Base-by-base conservation (phyloP, 1,140 invertebrate species). In the Protaetia brevitarsis region DNA sequence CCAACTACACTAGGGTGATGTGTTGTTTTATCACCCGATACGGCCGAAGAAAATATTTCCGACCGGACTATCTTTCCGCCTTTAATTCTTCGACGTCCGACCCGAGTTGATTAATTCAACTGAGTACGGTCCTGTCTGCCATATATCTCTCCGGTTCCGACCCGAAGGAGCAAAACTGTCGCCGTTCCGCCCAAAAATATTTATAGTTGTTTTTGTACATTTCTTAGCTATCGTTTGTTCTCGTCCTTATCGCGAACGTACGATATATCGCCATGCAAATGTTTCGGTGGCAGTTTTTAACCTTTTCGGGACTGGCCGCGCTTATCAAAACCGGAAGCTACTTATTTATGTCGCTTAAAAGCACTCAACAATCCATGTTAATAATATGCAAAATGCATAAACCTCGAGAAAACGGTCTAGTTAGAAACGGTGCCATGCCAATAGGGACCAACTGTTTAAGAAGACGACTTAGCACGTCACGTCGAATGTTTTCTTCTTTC, bases 131-230 rank as follows among this genome's bases (percentile, higher is more conserved):
- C 41, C 31, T 34, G 31, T 34, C 8, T 51, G 19, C 41, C 41
- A 51, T 51, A 51, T 51, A 51, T 51, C 41, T 51, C 26, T 7
- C 41, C 41, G 19, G 41, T 23, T 10, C 34, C 5, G 34, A 37
- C 34, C 41, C 41, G 41, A 23, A 51, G 41, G 26, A 23, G 16
- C 41, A 10, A 8, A 23, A 51, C 41, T 51, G 41, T 51, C 41
- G 19, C 41, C 41, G 11, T 51, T 51, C 41, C 41, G 41, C 41
- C 41, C 41, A 51, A 51, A 51, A 51, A 51, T 51, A 51, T 51
- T 51, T 51, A 51, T 51, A 51, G 41, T 51, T 51, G 41, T 51
- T 51, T 51, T 51, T 51, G 41, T 51, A 51, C 41, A 51, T 51
- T 51, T 51, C 41, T 51, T 51, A 51, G 41, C 41, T 51, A 51